Percentiles rank a stretch among this genome's conserved stretches.
Evolutionary conservation across 2,888 invertebrate species (phyloP).

Genomic region (Hemithea aestivaria): DNA sequence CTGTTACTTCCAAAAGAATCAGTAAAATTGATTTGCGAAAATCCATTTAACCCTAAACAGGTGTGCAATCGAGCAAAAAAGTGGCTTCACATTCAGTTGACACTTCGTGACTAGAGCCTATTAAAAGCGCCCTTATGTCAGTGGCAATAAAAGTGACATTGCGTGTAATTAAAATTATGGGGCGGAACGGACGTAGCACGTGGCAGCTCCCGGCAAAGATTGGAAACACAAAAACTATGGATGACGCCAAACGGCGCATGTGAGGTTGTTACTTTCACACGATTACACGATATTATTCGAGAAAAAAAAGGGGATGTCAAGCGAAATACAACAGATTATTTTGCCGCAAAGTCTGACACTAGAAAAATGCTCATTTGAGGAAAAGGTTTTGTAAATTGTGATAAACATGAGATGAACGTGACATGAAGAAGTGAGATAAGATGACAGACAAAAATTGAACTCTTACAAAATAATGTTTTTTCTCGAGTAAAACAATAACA

Average conservation of each 20-base stretch:
- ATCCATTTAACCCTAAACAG: slow-evolving; percentile 46
- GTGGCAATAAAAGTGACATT: slow-evolving; percentile 26
- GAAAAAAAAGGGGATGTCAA: slow-evolving; percentile 9
- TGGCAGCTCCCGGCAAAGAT: slow-evolving; percentile 43
- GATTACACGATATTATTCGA: slow-evolving; percentile 19
- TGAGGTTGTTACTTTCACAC: slow-evolving; percentile 32
- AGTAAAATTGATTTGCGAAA: slow-evolving; percentile 27
- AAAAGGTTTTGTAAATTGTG: too few relatives aligned
- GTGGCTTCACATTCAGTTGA: slow-evolving; percentile 57
- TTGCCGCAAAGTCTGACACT: too few relatives aligned
- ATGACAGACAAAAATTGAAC: too few relatives aligned
- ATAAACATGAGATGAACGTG: too few relatives aligned
- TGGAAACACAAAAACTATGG: slow-evolving; percentile 42
- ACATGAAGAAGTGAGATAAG: too few relatives aligned
- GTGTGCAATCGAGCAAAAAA: slow-evolving; percentile 68
- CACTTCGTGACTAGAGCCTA: slow-evolving; percentile 62
- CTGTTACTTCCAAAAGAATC: slow-evolving; percentile 21
- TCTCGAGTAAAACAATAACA: too few relatives aligned
- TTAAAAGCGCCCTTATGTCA: slow-evolving; percentile 30
- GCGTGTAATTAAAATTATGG: slow-evolving; percentile 23
- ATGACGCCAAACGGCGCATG: slow-evolving; percentile 39
- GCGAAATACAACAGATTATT: too few relatives aligned
- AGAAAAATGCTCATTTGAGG: too few relatives aligned
- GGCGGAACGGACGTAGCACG: slow-evolving; percentile 41
- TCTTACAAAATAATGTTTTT: too few relatives aligned